phyloP scores from a whole-genome alignment of 2,888 invertebrate genomes.

The Caenorhabditis panamensis region DNA sequence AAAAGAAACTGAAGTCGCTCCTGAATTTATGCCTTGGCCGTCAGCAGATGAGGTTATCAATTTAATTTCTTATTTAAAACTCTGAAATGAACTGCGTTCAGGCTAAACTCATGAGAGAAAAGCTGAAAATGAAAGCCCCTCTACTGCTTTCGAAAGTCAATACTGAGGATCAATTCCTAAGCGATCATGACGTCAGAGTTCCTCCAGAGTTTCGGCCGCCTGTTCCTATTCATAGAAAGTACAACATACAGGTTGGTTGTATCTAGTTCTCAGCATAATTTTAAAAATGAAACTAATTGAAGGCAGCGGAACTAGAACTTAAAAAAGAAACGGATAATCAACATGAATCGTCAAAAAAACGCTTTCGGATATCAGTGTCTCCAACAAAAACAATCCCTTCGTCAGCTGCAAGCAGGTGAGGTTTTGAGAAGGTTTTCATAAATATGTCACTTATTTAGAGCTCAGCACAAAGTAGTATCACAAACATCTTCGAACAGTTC shows the following conservation, averaged over 20 bases:
- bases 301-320: slow-evolving; percentile 12
- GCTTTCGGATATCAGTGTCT: slow-evolving; percentile 79
- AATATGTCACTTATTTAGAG: slow-evolving; percentile 26
- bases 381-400: slow-evolving; percentile 74
- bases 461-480: slow-evolving; percentile 66
- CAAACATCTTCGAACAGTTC: slow-evolving; percentile 71
- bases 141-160: slow-evolving; percentile 36
- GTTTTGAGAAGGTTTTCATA: background rate
- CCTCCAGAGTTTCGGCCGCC: slow-evolving; percentile 44
- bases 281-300: background rate
- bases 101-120: slow-evolving; percentile 65
- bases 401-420: slow-evolving; percentile 58
- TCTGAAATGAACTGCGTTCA: slow-evolving; percentile 16
- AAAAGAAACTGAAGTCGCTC: slow-evolving; percentile 42
- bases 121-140: slow-evolving; percentile 60
- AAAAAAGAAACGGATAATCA: slow-evolving; percentile 23
- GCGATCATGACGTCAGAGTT: too few relatives aligned
- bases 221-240: slow-evolving; percentile 62
- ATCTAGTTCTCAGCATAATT: too few relatives aligned
- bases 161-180: too few relatives aligned
- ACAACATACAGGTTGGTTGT: slow-evolving; percentile 40
- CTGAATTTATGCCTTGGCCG: slow-evolving; percentile 80
- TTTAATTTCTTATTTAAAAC: too few relatives aligned
- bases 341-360: slow-evolving; percentile 62
- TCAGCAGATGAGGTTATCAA: slow-evolving; percentile 77